phyloP scores from a whole-genome alignment of 2,113 vertebrate species.

The Bolborhynchus lineola region DNA sequence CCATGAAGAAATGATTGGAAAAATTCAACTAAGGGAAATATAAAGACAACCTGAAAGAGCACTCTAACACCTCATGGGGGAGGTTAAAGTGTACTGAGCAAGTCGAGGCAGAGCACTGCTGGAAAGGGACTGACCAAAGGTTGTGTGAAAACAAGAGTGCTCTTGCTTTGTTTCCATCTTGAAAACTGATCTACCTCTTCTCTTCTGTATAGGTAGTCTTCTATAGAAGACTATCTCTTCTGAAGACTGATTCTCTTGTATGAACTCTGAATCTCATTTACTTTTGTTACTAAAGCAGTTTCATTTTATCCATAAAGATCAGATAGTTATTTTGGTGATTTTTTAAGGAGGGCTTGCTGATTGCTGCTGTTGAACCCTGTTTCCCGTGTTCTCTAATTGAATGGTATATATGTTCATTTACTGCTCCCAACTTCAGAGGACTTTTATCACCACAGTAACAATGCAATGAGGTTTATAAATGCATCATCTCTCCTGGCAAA shows the following conservation, averaged over 20 bases:
- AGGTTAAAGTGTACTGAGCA: neutral
- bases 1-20: neutral
- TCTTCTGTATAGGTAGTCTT: neutral
- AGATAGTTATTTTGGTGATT: neutral
- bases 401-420: neutral
- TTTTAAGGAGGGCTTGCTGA: neutral
- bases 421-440: neutral
- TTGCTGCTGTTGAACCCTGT: neutral
- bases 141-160: neutral
- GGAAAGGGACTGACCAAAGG: neutral
- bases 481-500: rapidly evolving
- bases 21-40: neutral
- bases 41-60: neutral
- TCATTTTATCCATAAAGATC: neutral
- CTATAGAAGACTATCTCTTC: neutral
- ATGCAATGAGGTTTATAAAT: neutral
- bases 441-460: neutral
- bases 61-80: neutral
- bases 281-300: neutral
- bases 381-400: neutral
- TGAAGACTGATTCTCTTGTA: neutral
- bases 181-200: neutral
- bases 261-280: neutral
- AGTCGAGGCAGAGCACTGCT: neutral
- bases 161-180: neutral